Evolutionary conservation across 1,140 invertebrate genomes (phyloP), one percentile per base, ranked within the genome.

Genomic region (Diachasmimorpha longicaudata): DNA sequence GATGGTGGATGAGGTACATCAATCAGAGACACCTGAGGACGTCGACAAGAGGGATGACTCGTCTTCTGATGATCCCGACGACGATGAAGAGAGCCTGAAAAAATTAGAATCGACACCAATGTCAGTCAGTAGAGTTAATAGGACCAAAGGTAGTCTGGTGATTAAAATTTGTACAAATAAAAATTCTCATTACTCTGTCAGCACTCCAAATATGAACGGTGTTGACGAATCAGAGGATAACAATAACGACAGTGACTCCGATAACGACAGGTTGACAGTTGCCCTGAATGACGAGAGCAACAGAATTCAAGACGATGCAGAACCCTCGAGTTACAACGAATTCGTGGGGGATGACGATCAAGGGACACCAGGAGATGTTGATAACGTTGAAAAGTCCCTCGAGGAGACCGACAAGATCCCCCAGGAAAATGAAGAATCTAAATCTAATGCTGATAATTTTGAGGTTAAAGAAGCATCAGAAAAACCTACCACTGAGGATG

Each of bases 151-250:
- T 23, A 89, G 87, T 78, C 80, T 89, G 71, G 82, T 89, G 6
- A 89, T 89, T 36, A 89, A 89, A 79, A 88, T 89, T 70, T 88
- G 85, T 72, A 85, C 86, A 19, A 89, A 88, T 67, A 87, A 84
- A 71, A 89, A 87, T 76, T 86, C 86, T 6, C 81, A 85, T 4
- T 88, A 87, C 75, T 86, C 86, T 5, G 85, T 89, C 1, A 80
- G 79, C 16, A 80, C 83, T 1, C 77, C 82, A 0, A 81, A 77
- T 21, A 36, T 39, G 0, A 72, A 78, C 39, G 74, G 79, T 31
- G 70, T 25, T 70, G 69, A 81, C 42, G 67, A 81, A n/a, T 74
- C 48, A 16, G 46, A 70, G 21, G 67, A 44, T 21, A 55, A 68
- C 37, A 77, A 77, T n/a, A 52, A 74, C 16, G 76, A 69, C 58